These are phyloP conservation scores for Saccopteryx leptura DNA, from an alignment of 2,113 vertebrate genomes.

Conservation along the genomic window DNA sequence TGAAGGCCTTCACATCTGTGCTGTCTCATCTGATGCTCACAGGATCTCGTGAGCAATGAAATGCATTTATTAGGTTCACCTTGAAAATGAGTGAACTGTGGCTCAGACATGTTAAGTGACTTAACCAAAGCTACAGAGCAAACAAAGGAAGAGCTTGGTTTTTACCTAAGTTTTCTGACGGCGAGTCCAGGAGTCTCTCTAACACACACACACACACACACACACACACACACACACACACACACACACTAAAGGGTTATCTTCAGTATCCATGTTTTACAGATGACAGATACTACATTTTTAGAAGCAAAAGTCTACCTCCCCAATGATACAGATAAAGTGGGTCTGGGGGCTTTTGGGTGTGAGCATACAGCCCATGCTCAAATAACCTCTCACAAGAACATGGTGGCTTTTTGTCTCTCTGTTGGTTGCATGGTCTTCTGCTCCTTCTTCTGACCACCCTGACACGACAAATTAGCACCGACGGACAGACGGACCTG, in stretches of 20 bases:
- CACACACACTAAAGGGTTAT: neutral
- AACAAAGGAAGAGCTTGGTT: neutral
- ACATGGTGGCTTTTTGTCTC: neutral
- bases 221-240: no score
- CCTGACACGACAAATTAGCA: neutral
- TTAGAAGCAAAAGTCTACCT: neutral
- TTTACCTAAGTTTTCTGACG: neutral
- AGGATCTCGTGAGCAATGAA: neutral
- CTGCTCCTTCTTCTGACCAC: neutral
- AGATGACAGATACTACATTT: neutral
- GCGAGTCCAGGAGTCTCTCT: neutral
- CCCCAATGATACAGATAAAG: neutral
- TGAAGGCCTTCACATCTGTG: neutral
- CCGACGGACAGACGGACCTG: neutral
- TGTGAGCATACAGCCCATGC: neutral
- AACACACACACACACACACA: neutral
- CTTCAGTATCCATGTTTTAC: neutral
- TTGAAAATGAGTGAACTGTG: neutral
- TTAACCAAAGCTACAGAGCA: neutral
- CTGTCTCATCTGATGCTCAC: neutral
- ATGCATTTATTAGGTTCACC: neutral
- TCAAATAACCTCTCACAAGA: neutral
- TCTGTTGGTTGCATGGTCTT: neutral
- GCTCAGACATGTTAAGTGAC: neutral
- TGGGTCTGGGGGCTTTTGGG: neutral